Evolutionary conservation across 2,113 vertebrate genomes (phyloP).

Genomic region (Craseonycteris thonglongyai): DNA sequence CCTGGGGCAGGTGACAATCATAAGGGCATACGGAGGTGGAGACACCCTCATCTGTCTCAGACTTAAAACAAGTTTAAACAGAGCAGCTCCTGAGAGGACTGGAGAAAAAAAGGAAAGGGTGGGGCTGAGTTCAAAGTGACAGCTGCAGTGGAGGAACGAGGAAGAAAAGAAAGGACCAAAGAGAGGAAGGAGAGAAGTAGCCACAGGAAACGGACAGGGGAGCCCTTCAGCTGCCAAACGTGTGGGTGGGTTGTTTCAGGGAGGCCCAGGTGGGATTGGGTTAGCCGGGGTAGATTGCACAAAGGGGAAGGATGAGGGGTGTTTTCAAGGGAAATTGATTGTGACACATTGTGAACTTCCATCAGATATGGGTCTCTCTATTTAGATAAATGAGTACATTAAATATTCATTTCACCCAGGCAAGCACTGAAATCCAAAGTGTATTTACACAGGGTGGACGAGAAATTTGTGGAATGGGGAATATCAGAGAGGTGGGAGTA

Average conservation of each 20-base stretch:
- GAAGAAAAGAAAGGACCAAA: background rate
- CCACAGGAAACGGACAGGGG: background rate
- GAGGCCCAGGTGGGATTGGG: background rate
- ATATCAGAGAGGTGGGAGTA: too few species aligned
- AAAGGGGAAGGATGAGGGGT: background rate
- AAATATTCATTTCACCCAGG: background rate
- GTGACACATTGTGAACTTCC: background rate
- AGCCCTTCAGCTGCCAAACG: background rate
- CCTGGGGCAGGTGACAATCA: conserved; percentile 4
- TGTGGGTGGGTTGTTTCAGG: accelerated
- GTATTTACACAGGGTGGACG: too few species aligned
- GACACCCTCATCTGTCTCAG: conserved; percentile 13
- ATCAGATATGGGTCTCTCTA: background rate
- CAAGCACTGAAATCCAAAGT: background rate
- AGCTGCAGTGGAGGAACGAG: background rate
- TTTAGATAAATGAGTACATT: too few species aligned
- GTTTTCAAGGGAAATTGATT: background rate
- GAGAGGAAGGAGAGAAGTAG: background rate
- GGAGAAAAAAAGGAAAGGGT: background rate
- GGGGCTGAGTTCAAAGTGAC: background rate
- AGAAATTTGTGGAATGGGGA: too few species aligned
- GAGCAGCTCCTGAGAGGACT: background rate
- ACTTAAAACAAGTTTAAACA: conserved; percentile 46
- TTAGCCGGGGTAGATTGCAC: background rate
- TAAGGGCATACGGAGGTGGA: conserved; percentile 17